Evolutionary conservation across 2,888 invertebrate genomes (phyloP).

Genomic region (Drosophila percnosoma): DNA sequence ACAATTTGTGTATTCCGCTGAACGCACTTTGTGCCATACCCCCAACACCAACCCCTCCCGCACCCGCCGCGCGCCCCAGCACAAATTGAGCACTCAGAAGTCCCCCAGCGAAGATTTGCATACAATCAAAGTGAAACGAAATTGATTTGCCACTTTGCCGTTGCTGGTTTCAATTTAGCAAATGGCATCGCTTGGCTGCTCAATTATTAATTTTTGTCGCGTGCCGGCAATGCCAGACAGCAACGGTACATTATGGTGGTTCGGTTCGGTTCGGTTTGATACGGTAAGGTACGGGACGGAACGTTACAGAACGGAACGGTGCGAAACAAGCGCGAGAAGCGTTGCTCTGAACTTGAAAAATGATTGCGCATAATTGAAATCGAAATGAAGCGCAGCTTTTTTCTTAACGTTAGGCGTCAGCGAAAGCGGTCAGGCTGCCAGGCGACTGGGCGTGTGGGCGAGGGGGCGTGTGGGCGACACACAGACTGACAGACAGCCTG

Average conservation of each 20-base stretch:
- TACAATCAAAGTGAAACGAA: constrained; percentile 76
- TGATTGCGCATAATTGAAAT: constrained; percentile 79
- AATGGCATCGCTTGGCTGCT: constrained; percentile 62
- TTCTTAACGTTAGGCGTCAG: constrained; percentile 55
- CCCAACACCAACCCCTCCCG: no score
- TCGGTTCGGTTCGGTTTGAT: neutral
- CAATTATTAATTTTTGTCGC: constrained; percentile 80
- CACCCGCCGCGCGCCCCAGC: neutral
- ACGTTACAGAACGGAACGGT: neutral
- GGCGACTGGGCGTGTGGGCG: neutral
- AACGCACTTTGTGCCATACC: constrained; percentile 1
- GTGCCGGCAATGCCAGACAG: constrained; percentile 57
- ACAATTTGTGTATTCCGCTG: neutral
- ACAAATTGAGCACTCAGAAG: constrained; percentile 20
- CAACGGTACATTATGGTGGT: neutral
- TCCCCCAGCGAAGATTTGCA: constrained; percentile 70
- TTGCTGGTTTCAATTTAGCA: constrained; percentile 74
- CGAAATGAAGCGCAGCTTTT: constrained; percentile 72
- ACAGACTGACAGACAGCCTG: neutral
- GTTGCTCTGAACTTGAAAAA: constrained; percentile 70
- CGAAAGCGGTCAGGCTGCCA: constrained; percentile 2
- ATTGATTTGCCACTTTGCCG: constrained; percentile 74
- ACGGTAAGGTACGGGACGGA: neutral
- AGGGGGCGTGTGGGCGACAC: no score
- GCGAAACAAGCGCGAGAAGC: constrained; percentile 1